Percentiles rank a stretch among this genome's conserved stretches.
Conservation (phyloP, 2,888 invertebrate species). For the Trissolcus japonicus region DNA sequence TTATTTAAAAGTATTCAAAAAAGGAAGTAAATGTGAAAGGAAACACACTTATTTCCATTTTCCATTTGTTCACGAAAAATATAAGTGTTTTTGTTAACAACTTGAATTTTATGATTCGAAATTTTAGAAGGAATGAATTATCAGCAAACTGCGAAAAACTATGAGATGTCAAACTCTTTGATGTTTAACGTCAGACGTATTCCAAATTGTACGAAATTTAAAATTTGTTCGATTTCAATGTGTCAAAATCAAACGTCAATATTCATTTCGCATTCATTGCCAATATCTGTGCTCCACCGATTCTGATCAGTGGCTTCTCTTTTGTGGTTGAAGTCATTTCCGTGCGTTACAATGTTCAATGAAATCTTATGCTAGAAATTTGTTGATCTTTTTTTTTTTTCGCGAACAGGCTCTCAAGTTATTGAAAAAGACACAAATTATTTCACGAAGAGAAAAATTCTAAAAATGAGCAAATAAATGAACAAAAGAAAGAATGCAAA, state of each 20-base stretch:
- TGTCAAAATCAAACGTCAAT: conserved; percentile 53
- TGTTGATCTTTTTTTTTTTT: no score
- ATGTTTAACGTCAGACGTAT: conserved; percentile 22
- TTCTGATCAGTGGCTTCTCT: conserved; percentile 17
- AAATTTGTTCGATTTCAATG: conserved; percentile 42
- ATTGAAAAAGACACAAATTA: no score
- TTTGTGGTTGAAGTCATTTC: conserved; percentile 24
- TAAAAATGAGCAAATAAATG: no score
- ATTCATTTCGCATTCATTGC: conserved; percentile 44
- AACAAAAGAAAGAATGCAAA: no score
- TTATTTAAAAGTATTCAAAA: background rate
- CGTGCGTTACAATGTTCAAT: background rate
- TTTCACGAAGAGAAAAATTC: no score
- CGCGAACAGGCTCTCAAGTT: no score
- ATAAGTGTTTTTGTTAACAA: no score
- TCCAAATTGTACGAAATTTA: conserved; percentile 30
- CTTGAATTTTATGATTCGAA: no score
- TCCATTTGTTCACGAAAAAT: no score
- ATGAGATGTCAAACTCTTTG: conserved; percentile 20
- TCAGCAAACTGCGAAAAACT: background rate
- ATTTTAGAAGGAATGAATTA: no score
- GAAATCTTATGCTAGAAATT: conserved; percentile 13
- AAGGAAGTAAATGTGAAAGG: background rate
- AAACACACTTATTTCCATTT: background rate
- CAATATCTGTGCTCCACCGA: conserved; percentile 16